Conservation (phyloP, 2,888 invertebrate species). For the Automeris io region DNA sequence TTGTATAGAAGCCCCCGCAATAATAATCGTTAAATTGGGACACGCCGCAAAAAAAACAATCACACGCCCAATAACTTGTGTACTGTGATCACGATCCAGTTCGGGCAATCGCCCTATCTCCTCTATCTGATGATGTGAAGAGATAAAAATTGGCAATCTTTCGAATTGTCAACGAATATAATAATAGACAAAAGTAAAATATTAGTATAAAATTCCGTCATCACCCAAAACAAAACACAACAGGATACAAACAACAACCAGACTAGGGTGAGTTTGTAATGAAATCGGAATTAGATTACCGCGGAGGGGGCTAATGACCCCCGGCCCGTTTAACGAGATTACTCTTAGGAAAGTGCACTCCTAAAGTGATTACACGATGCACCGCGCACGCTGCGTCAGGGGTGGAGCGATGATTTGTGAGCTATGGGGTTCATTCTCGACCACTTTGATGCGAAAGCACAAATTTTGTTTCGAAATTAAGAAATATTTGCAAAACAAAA, state of each 20-base stretch:
- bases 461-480: too few relatives aligned
- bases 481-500: too few relatives aligned
- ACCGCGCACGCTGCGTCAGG: slow-evolving; percentile 8
- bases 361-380: slow-evolving; percentile 23
- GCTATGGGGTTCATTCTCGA: neutral
- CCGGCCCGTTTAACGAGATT: slow-evolving; percentile 43
- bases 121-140: too few relatives aligned
- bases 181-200: too few relatives aligned
- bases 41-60: too few relatives aligned
- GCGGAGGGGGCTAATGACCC: slow-evolving; percentile 44
- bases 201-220: neutral
- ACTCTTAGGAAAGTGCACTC: slow-evolving; percentile 19
- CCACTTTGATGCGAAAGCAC: neutral
- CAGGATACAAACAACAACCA: slow-evolving; percentile 16
- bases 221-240: neutral
- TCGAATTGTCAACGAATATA: too few relatives aligned
- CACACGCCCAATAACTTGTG: too few relatives aligned
- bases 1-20: too few relatives aligned
- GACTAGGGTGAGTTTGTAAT: slow-evolving; percentile 40
- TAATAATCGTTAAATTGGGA: too few relatives aligned
- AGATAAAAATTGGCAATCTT: too few relatives aligned
- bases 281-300: slow-evolving; percentile 61
- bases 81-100: too few relatives aligned
- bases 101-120: too few relatives aligned
- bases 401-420: slow-evolving; percentile 21